phyloP scores from a whole-genome alignment of 2,797 vertebrate species.

The Florisuga fusca region DNA sequence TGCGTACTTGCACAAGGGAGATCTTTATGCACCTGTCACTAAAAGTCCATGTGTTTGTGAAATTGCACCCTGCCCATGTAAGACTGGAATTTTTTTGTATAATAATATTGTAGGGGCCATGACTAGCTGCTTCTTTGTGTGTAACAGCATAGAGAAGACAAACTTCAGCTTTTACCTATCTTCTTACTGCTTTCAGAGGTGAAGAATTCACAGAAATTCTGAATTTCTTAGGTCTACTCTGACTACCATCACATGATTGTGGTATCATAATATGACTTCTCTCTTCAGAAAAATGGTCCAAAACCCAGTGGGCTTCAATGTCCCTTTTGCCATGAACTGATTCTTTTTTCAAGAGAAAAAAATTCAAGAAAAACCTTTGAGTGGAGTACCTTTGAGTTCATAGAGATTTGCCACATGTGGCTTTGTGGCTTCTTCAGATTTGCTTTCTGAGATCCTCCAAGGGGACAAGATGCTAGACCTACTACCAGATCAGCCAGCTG shows the following conservation, averaged over 20 bases:
- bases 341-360: background rate
- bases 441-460: background rate
- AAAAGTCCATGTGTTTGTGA: background rate
- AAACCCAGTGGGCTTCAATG: background rate
- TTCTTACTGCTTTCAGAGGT: background rate
- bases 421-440: background rate
- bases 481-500: background rate
- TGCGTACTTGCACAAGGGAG: background rate
- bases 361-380: background rate
- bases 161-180: background rate
- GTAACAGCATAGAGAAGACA: background rate
- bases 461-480: background rate
- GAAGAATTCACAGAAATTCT: background rate
- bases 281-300: background rate
- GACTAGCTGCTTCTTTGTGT: background rate
- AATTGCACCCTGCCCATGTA: fast-evolving
- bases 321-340: background rate
- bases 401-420: background rate
- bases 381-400: background rate
- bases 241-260: background rate
- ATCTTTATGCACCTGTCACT: background rate
- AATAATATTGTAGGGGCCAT: background rate
- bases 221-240: background rate
- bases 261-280: background rate
- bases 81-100: background rate